Conservation (phyloP, 2,888 invertebrate genomes). For the Drosophila fulvimacula region DNA sequence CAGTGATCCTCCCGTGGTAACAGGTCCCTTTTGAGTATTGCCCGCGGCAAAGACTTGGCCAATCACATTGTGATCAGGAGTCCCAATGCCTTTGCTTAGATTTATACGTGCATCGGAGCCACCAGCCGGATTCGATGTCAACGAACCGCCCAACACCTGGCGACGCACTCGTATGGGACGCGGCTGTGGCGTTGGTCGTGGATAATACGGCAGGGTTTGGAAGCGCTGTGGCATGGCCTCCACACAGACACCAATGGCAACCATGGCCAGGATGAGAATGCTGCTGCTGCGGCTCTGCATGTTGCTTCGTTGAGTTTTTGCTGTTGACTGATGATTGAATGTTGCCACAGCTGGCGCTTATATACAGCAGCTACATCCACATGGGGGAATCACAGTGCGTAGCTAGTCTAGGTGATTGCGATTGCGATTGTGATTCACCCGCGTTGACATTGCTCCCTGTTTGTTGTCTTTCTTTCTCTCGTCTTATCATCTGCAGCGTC, state of each 20-base stretch:
- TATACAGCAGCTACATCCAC: constrained; percentile 29
- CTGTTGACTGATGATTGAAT: constrained; percentile 46
- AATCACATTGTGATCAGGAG: constrained; percentile 76
- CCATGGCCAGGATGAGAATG: constrained; percentile 53
- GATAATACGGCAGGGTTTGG: constrained; percentile 59
- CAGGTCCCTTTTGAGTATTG: constrained; percentile 61
- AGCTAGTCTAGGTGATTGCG: constrained; percentile 18
- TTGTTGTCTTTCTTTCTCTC: constrained; percentile 7
- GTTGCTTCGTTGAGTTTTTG: constrained; percentile 26
- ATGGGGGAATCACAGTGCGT: constrained; percentile 42
- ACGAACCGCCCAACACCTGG: constrained; percentile 68
- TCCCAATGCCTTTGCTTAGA: constrained; percentile 72
- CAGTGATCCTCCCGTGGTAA: constrained; percentile 65
- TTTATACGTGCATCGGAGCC: constrained; percentile 71
- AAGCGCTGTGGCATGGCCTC: constrained; percentile 56
- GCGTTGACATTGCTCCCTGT: constrained; percentile 12
- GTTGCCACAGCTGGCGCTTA: constrained; percentile 25
- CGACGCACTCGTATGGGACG: constrained; percentile 56
- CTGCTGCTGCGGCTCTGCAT: constrained; percentile 60
- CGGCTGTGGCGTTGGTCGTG: constrained; percentile 31
- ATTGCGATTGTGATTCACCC: constrained; percentile 40
- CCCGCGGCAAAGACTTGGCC: constrained; percentile 71
- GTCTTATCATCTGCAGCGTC: constrained; percentile 24
- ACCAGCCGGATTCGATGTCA: constrained; percentile 74
- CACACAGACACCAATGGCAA: constrained; percentile 50